Percentiles rank a stretch among this genome's conserved stretches.
Evolutionary conservation across 2,888 invertebrate genomes (phyloP).

Genomic region (Morpho deidamia): DNA sequence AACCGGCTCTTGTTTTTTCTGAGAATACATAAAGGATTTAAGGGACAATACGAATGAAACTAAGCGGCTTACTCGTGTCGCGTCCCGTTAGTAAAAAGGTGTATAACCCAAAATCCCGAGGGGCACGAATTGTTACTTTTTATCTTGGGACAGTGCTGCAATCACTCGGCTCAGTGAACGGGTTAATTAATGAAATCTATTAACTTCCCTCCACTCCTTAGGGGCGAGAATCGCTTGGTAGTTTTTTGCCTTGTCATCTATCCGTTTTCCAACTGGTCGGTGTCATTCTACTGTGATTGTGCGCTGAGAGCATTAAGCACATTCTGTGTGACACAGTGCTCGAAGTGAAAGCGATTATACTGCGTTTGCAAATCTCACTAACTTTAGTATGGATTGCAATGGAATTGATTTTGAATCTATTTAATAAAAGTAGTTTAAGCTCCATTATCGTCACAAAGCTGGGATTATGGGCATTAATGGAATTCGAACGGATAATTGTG

Average conservation of each 20-base stretch:
- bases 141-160: constrained; percentile 60
- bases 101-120: constrained; percentile 46
- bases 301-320: constrained; percentile 19
- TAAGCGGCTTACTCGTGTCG: constrained; percentile 38
- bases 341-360: constrained; percentile 27
- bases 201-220: constrained; percentile 66
- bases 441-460: constrained; percentile 2
- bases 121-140: constrained; percentile 60
- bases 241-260: constrained; percentile 60
- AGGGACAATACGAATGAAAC: constrained; percentile 22
- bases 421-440: constrained; percentile 5
- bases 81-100: constrained; percentile 44
- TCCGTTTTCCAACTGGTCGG: constrained; percentile 46
- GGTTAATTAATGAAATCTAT: constrained; percentile 78
- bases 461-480: constrained; percentile 4
- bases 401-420: constrained; percentile 19
- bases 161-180: constrained; percentile 75
- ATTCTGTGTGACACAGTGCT: constrained; percentile 27
- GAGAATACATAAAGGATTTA: constrained; percentile 17
- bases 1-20: constrained; percentile 13
- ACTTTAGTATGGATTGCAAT: constrained; percentile 10
- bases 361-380: constrained; percentile 17
- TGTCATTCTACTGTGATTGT: constrained; percentile 33
- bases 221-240: constrained; percentile 49
- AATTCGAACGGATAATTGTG: background rate